Conservation (phyloP, 2,888 invertebrate genomes). For the Drosophila affinis region DNA sequence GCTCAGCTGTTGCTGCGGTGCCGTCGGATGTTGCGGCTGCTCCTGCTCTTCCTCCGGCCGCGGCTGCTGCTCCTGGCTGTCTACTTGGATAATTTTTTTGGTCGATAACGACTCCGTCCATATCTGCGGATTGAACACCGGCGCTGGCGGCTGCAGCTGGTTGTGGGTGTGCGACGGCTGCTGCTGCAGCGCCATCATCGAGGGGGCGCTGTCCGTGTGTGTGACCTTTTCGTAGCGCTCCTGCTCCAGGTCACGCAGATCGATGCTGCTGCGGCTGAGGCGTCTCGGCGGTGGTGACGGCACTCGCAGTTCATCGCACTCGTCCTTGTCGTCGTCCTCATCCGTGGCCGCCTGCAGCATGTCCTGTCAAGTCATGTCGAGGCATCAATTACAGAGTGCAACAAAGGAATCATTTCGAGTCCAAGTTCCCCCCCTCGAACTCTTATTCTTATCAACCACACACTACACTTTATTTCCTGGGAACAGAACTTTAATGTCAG, state of each 20-base stretch:
- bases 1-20: constrained; percentile 57
- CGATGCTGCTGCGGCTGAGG: constrained; percentile 84
- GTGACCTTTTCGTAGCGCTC: constrained; percentile 84
- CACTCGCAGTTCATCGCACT: constrained; percentile 83
- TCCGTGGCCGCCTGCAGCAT: constrained; percentile 81
- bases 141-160: constrained; percentile 67
- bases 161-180: constrained; percentile 48
- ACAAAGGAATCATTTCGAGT: constrained; percentile 11
- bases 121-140: constrained; percentile 70
- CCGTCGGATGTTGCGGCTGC: constrained; percentile 12
- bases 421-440: neutral
- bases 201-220: constrained; percentile 84
- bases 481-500: neutral
- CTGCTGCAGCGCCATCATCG: constrained; percentile 83
- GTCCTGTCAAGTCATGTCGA: constrained; percentile 66
- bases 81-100: constrained; percentile 22
- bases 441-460: neutral
- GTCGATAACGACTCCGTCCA: constrained; percentile 67
- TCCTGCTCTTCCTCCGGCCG: constrained; percentile 5
- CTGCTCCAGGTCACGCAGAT: constrained; percentile 84
- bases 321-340: constrained; percentile 82
- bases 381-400: constrained; percentile 15
- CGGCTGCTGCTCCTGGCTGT: constrained; percentile 14
- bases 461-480: neutral
- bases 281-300: constrained; percentile 84